Percentiles rank a stretch among this genome's conserved stretches.
These are phyloP conservation scores for Calypte anna DNA, from an alignment of 2,113 vertebrate genomes.

Conservation along the genomic window DNA sequence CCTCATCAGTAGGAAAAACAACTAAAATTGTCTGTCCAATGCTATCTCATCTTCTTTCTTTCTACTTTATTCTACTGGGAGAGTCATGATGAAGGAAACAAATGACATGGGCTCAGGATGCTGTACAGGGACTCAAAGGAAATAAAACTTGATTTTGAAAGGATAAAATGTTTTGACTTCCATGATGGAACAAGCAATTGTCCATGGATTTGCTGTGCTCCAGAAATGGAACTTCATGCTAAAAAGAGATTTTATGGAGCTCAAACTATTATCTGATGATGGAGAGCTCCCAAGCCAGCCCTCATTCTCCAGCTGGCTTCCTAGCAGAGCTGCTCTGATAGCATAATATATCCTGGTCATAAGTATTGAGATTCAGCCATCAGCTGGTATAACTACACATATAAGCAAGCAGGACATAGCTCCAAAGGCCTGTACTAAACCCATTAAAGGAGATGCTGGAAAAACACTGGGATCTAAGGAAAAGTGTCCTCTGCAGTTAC, in stretches of 20 bases:
- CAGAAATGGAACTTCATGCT: constrained; percentile 58
- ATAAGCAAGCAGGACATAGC: background rate
- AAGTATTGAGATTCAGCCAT: constrained; percentile 23
- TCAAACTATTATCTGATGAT: constrained; percentile 60
- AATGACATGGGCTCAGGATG: constrained; percentile 24
- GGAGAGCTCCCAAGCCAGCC: constrained; percentile 48
- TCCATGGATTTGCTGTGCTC: constrained; percentile 61
- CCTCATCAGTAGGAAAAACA: background rate
- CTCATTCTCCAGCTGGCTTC: constrained; percentile 61
- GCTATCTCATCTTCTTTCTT: background rate
- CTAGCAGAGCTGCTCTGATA: constrained; percentile 33
- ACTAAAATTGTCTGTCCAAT: background rate
- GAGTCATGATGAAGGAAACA: constrained; percentile 10
- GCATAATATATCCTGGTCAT: constrained; percentile 30
- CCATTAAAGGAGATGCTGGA: background rate
- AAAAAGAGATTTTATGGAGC: constrained; percentile 56
- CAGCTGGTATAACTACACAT: background rate
- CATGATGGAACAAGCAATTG: constrained; percentile 58
- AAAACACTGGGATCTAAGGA: background rate
- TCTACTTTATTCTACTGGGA: background rate
- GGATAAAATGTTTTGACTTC: constrained; percentile 66
- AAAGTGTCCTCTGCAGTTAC: background rate
- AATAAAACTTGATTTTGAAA: constrained; percentile 57
- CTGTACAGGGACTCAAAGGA: background rate
- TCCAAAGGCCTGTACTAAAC: background rate